These are phyloP conservation scores for Hetaerina titia DNA, from an alignment of 2,888 invertebrate genomes.

Conservation along the genomic window DNA sequence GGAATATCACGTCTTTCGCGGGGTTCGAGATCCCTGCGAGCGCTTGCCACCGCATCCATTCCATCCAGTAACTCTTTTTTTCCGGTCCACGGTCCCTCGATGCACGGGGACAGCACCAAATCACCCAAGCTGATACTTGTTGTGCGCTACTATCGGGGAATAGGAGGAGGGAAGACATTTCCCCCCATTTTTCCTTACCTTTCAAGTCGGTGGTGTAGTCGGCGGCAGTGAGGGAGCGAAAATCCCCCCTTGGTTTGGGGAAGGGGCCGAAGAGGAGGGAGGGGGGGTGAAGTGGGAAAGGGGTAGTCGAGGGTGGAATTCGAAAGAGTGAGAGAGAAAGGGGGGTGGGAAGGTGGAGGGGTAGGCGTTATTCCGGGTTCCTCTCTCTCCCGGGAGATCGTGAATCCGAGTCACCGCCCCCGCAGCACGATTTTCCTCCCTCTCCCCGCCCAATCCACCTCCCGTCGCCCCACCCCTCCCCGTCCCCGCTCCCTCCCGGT, in stretches of 20 bases:
- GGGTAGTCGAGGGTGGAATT: background rate
- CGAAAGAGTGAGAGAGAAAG: background rate
- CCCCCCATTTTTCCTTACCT: background rate
- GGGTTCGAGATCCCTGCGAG: too few relatives aligned
- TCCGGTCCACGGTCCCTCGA: too few relatives aligned
- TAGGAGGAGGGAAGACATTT: background rate
- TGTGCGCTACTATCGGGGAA: background rate
- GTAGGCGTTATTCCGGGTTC: background rate
- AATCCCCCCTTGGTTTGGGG: background rate
- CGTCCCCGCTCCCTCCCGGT: background rate
- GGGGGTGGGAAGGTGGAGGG: background rate
- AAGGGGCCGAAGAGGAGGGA: too few relatives aligned
- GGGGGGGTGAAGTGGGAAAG: background rate
- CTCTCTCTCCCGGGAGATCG: background rate
- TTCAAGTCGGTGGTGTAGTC: conserved; percentile 4
- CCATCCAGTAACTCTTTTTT: too few relatives aligned
- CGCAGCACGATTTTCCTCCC: conserved; percentile 23
- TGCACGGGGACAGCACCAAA: background rate
- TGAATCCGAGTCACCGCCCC: conserved; percentile 57
- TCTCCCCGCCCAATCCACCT: background rate
- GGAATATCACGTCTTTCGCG: too few relatives aligned
- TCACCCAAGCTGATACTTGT: background rate
- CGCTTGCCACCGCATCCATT: too few relatives aligned
- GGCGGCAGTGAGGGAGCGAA: background rate
- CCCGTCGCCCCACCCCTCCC: background rate